These are phyloP conservation scores for Helobdella robusta DNA, from an alignment of 2,888 invertebrate genomes.

Conservation along the genomic window DNA sequence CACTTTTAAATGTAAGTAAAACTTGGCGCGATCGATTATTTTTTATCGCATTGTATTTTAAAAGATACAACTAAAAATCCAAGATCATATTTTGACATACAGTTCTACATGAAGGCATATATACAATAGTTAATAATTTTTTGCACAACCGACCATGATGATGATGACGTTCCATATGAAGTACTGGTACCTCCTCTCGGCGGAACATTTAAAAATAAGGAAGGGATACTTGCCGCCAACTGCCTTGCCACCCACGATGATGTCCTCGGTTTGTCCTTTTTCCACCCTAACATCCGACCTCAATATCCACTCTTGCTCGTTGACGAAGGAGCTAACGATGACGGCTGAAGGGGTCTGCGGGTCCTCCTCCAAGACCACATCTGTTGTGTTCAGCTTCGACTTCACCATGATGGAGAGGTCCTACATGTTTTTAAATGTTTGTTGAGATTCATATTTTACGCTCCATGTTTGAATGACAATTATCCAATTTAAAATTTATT, in stretches of 20 bases:
- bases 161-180: constrained; percentile 49
- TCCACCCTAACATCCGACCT: constrained; percentile 14
- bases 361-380: constrained; percentile 42
- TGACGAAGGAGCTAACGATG: constrained; percentile 40
- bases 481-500: too few relatives aligned
- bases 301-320: constrained; percentile 42
- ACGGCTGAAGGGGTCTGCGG: constrained; percentile 30
- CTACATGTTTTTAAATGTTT: too few relatives aligned
- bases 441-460: too few relatives aligned
- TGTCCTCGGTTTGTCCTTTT: constrained; percentile 1
- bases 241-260: constrained; percentile 10
- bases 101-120: too few relatives aligned
- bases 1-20: too few relatives aligned
- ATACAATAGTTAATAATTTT: too few relatives aligned
- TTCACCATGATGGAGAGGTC: constrained; percentile 43
- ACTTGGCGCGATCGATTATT: too few relatives aligned
- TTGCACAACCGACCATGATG: constrained; percentile 41
- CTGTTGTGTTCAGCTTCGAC: constrained; percentile 40
- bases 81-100: too few relatives aligned
- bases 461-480: too few relatives aligned
- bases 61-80: too few relatives aligned
- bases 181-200: constrained; percentile 46
- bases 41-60: too few relatives aligned
- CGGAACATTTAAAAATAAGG: constrained; percentile 46
- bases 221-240: not conserved